Evolutionary conservation across 2,888 invertebrate genomes (phyloP).

Genomic region (Cistogaster globosa): DNA sequence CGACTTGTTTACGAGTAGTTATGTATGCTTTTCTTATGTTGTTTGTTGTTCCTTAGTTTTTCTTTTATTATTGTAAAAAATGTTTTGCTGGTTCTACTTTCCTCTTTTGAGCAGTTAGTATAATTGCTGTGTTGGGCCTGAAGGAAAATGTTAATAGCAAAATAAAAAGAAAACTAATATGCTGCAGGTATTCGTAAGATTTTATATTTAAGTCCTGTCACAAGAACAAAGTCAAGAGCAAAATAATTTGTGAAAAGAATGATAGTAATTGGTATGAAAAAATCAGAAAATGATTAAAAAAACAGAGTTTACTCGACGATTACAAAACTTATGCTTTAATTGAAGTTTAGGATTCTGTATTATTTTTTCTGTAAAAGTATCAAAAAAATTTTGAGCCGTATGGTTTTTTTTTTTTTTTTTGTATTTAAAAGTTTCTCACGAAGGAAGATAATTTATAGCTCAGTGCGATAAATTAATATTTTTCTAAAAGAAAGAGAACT

Average conservation of each 20-base stretch:
- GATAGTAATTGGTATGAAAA: constrained; percentile 2
- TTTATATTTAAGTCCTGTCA: not conserved
- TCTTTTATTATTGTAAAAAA: constrained; percentile 5
- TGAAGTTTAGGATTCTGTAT: too few species aligned
- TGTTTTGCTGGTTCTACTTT: constrained; percentile 53
- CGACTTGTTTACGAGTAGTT: not conserved
- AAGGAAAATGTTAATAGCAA: constrained; percentile 55
- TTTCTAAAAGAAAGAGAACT: too few species aligned
- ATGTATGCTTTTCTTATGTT: not conserved
- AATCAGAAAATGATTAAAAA: not conserved
- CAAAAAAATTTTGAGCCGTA: too few species aligned
- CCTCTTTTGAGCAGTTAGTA: constrained; percentile 61
- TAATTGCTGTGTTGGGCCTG: constrained; percentile 64
- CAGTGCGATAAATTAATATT: too few species aligned
- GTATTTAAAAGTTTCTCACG: too few species aligned
- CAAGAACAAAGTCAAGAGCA: constrained; percentile 24
- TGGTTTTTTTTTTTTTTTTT: too few species aligned
- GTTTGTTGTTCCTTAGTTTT: not conserved
- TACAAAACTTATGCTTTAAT: too few species aligned
- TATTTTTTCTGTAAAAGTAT: too few species aligned
- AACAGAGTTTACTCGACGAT: too few species aligned
- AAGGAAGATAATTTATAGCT: too few species aligned
- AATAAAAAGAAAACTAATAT: constrained; percentile 16
- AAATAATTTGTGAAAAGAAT: not conserved
- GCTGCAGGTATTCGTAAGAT: constrained; percentile 22